phyloP scores from a whole-genome alignment of 2,888 invertebrate genomes.

The Acleris sparsana region DNA sequence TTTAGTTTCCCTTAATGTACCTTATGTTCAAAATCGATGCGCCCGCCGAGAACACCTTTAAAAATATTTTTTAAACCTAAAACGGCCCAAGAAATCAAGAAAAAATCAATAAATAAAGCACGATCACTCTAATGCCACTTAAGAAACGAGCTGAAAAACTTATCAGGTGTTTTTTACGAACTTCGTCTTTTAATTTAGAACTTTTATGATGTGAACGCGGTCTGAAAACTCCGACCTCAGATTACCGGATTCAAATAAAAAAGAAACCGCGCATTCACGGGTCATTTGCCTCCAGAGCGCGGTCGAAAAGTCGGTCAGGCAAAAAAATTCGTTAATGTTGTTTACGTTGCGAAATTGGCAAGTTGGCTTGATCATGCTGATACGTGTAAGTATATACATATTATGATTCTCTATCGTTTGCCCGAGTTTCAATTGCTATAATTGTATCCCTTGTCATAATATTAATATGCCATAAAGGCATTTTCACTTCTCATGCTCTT shows the following conservation, averaged over 20 bases:
- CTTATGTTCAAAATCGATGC: too few species aligned
- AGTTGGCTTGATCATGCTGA: not conserved
- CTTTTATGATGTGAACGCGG: constrained; percentile 31
- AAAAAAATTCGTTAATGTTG: constrained; percentile 22
- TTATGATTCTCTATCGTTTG: too few species aligned
- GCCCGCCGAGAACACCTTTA: too few species aligned
- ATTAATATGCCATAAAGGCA: too few species aligned
- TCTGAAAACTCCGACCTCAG: constrained; percentile 18
- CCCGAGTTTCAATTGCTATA: too few species aligned
- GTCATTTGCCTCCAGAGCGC: constrained; percentile 13
- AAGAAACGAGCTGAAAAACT: constrained; percentile 20
- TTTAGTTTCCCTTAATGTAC: too few species aligned
- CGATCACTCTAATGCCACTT: not conserved
- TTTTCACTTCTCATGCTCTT: too few species aligned
- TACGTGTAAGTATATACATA: not conserved
- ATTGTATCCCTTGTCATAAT: too few species aligned
- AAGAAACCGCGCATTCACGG: constrained; percentile 19
- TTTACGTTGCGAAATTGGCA: constrained; percentile 17
- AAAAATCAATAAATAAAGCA: constrained; percentile 2
- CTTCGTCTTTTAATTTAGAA: constrained; percentile 23
- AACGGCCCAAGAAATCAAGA: too few species aligned
- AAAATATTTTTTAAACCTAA: too few species aligned
- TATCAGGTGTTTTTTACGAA: constrained; percentile 9
- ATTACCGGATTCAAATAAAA: constrained; percentile 21
- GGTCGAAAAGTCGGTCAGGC: constrained; percentile 4